Evolutionary conservation across 2,797 vertebrate species (phyloP).

Genomic region (Picus viridis): DNA sequence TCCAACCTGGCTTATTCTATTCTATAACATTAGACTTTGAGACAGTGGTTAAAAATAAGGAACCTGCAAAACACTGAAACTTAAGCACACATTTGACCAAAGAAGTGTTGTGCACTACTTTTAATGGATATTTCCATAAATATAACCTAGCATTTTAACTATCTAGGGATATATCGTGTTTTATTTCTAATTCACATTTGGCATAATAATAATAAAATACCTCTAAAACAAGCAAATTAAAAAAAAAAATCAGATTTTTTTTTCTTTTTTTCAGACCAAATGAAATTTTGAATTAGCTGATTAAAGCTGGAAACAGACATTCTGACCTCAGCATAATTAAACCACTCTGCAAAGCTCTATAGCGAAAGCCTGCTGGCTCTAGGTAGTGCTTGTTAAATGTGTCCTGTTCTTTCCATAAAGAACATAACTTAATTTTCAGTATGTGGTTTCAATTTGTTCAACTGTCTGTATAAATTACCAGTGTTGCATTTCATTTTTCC

Average conservation of each 20-base stretch:
- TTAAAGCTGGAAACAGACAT: slow-evolving; percentile 50
- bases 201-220: neutral
- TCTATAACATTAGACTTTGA: neutral
- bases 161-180: neutral
- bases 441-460: slow-evolving; percentile 71
- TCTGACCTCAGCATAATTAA: slow-evolving; percentile 59
- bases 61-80: neutral
- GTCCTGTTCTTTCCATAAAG: slow-evolving; percentile 70
- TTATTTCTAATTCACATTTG: neutral
- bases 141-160: neutral
- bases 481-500: slow-evolving; percentile 51
- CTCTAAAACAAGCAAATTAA: neutral
- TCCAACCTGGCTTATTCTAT: too few species aligned
- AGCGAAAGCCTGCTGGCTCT: slow-evolving; percentile 42
- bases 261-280: slow-evolving; percentile 19
- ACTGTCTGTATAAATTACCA: slow-evolving; percentile 63
- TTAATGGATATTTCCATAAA: neutral
- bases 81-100: neutral
- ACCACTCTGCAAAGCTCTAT: slow-evolving; percentile 46
- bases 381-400: slow-evolving; percentile 53
- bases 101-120: neutral
- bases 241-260: neutral
- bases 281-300: slow-evolving; percentile 15
- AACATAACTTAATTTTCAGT: slow-evolving; percentile 56
- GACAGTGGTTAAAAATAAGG: neutral